These are phyloP conservation scores for Gymnogyps californianus DNA, from an alignment of 2,113 vertebrate species.

Conservation along the genomic window DNA sequence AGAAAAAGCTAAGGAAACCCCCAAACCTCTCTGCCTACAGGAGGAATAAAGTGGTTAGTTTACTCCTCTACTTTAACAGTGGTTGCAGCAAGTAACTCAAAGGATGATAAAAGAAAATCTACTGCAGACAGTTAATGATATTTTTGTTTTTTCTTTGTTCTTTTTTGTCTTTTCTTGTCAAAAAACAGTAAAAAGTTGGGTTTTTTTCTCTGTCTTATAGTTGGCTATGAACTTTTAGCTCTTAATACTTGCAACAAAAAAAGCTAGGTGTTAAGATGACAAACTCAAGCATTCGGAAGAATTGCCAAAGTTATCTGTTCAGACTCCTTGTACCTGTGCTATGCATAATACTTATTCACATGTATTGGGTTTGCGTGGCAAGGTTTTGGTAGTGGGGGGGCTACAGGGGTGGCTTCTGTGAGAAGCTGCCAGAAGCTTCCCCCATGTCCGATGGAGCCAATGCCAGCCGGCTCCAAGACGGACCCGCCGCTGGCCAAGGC, in stretches of 20 bases:
- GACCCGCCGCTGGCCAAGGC: too few species aligned
- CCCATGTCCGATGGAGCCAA: too few species aligned
- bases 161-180: background rate
- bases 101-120: background rate
- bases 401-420: too few species aligned
- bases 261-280: background rate
- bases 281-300: background rate
- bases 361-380: too few species aligned
- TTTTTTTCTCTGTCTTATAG: accelerated
- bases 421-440: too few species aligned
- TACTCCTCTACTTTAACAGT: background rate
- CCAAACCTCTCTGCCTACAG: accelerated
- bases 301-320: accelerated
- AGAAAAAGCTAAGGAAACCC: background rate
- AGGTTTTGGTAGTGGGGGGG: too few species aligned
- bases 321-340: background rate
- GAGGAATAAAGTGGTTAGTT: background rate
- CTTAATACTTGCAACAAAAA: background rate
- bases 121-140: background rate
- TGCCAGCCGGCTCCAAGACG: too few species aligned
- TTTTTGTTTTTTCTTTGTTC: background rate
- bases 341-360: background rate
- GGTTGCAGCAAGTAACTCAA: background rate
- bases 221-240: background rate
- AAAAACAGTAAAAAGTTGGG: background rate